Base-by-base conservation (phyloP, 2,113 vertebrate genomes). In the Hipposideros armiger region DNA sequence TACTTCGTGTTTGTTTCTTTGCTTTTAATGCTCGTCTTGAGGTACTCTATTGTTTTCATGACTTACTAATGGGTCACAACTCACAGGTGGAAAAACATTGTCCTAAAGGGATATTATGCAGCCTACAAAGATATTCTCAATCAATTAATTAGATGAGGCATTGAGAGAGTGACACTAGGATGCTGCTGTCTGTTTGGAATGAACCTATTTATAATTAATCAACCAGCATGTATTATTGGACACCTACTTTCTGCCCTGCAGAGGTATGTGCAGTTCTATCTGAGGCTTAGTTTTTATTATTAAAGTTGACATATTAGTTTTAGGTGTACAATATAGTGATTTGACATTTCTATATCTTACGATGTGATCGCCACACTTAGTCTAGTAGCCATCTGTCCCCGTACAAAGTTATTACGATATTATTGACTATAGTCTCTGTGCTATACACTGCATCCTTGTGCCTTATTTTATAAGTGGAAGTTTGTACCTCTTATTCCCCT, bases 151-250 rank as follows among this genome's bases (percentile, higher is more conserved):
- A 77, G 47, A 74, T 40, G 67, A 90, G 16, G 32, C 24, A 24
- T 66, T 26, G 13, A 40, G 16, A 85, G 1, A 64, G 2, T 30
- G 8, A 84, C 67, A 42, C 32, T 8, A 56, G 52, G 30, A 82
- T 54, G 47, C 66, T n/a, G 7, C 85, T 78, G 69, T 47, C 69
- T 81, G 64, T 93, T 56, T 93, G 54, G 60, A 54, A 91, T 72
- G 67, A 66, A 64, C 45, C 50, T 54, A 83, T 72, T 95, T 88
- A 81, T 60, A 86, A 67, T 72, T 24, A 85, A 73, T 83, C 81
- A 94, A 30, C 36, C 9, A 87, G 58, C 45, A 62, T 28, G 22
- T 22, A 82, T 82, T 76, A 60, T 50, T 47, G 19, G 32, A 60
- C 14, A 80, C 36, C 45, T 45, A 32, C 67, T 91, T 32, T 77